Base-by-base conservation (phyloP, 1,140 invertebrate genomes). In the Bombus difficillimus region DNA sequence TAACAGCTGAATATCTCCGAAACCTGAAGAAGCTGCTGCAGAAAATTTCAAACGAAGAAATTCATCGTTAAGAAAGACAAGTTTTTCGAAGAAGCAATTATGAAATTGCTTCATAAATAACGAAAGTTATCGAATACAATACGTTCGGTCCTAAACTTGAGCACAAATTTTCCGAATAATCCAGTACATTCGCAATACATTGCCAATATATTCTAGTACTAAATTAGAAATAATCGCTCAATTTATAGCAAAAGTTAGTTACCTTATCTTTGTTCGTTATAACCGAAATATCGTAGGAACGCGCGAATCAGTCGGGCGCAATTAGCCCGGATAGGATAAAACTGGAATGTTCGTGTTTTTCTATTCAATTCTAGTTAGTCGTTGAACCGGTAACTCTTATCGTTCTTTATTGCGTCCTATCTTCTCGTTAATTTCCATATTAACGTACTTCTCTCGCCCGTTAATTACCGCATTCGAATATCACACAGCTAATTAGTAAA, bases 401-500 rank as follows among this genome's bases (percentile, higher is more conserved):
- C 59, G 28, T n/a, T 62, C 71, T 83, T 83, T 83, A 83, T n/a
- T 39, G 72, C 81, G 39, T 75, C 41, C 53, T 66, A 75, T 64
- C 81, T 47, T 4, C 57, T 53, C 57, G 72, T 75, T 83, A 75
- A 83, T 83, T 83, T 75, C 71, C 71, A 66, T 83, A 83, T 83
- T 75, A 75, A 75, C 59, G 59, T 62, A n/a, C 59, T 83, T 59
- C 37, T 32, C 12, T 47, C 32, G 57, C 22, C 39, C 41, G 41
- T 74, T 73, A 43, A 64, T 75, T 66, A 39, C 59, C 81, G 28
- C 81, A 66, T 76, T 75, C 69, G 59, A 75, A 83, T 75, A 83
- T 75, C 81, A 66, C 71, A 75, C 72, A 59, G 72, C 59, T 83
- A 83, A 83, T 83, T 75, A 83, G 81, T 75, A 47, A 83, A 83